Evolutionary conservation across 2,797 vertebrate species (phyloP).

Genomic region (Zalophus californianus): DNA sequence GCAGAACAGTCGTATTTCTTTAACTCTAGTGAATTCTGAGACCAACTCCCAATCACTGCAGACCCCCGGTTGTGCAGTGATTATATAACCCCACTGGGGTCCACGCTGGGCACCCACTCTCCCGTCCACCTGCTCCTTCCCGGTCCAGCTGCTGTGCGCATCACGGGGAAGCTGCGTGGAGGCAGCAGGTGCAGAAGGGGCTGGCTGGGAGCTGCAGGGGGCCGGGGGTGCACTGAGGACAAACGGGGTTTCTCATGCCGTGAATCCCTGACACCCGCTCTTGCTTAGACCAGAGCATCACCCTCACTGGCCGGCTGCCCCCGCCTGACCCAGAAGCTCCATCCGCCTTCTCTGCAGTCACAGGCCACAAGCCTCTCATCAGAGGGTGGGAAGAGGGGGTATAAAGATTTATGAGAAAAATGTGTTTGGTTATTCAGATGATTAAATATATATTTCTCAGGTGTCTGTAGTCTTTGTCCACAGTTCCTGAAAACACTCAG

Average conservation of each 20-base stretch:
- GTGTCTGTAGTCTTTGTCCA: background rate
- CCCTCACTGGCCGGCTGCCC: accelerated
- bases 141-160: background rate
- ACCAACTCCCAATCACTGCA: background rate
- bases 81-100: accelerated
- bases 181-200: accelerated
- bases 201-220: background rate
- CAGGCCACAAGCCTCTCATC: accelerated
- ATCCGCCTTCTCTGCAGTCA: background rate
- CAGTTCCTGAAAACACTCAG: background rate
- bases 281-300: background rate
- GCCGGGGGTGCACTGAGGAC: accelerated
- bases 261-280: accelerated
- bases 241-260: accelerated
- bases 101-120: background rate
- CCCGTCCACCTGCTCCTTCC: background rate
- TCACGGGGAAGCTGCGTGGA: background rate
- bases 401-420: too few relatives aligned
- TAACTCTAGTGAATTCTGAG: background rate
- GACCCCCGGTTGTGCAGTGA: accelerated
- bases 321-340: background rate
- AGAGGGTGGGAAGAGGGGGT: too few relatives aligned
- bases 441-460: background rate
- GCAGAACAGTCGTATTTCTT: background rate
- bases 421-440: background rate